Percentiles rank a stretch among this genome's conserved stretches.
These are phyloP conservation scores for Clivina fossor DNA, from an alignment of 2,888 invertebrate species.

Conservation along the genomic window DNA sequence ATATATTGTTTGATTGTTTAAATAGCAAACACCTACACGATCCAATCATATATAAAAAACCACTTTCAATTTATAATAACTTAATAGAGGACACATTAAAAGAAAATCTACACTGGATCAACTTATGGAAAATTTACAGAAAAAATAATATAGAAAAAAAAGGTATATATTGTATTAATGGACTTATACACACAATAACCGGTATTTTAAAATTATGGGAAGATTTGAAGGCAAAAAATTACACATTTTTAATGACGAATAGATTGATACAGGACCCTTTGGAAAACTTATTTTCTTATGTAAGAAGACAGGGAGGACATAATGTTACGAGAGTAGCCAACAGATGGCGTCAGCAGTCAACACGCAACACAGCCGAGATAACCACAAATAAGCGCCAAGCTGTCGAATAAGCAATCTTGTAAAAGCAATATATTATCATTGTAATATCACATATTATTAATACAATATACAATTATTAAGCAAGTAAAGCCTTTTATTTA, in stretches of 20 bases:
- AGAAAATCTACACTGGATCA: background rate
- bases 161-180: background rate
- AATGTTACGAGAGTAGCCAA: too few relatives aligned
- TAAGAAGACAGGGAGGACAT: background rate
- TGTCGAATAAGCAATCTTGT: too few relatives aligned
- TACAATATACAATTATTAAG: too few relatives aligned
- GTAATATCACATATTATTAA: too few relatives aligned
- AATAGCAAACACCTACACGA: slow-evolving; percentile 1
- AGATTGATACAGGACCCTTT: background rate
- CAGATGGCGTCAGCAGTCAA: too few relatives aligned
- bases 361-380: too few relatives aligned
- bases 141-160: background rate
- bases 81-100: background rate
- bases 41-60: background rate
- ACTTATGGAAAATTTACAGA: background rate
- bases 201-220: background rate
- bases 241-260: background rate
- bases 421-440: too few relatives aligned
- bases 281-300: background rate
- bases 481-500: too few relatives aligned
- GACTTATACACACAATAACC: background rate
- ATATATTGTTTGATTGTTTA: background rate
- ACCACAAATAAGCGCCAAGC: too few relatives aligned
- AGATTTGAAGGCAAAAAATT: background rate
- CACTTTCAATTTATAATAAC: background rate